Evolutionary conservation across 2,113 vertebrate genomes (phyloP).

Genomic region (Brienomyrus longianalis): DNA sequence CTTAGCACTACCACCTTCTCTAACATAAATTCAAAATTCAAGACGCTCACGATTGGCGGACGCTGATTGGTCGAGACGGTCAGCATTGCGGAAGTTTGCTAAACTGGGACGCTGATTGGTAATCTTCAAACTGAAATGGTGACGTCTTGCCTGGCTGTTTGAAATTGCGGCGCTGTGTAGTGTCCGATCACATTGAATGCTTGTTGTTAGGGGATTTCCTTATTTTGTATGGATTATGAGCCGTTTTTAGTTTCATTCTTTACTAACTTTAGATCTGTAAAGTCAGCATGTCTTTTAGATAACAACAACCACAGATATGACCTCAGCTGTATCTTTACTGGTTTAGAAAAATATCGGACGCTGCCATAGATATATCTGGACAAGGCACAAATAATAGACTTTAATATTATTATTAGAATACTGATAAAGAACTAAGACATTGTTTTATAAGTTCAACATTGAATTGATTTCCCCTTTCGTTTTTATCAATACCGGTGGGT

Average conservation of each 20-base stretch:
- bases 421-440: neutral
- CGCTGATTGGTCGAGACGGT: neutral
- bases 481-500: neutral
- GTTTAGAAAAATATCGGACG: neutral
- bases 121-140: slow-evolving; percentile 52
- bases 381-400: neutral
- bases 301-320: neutral
- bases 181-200: neutral
- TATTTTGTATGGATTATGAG: neutral
- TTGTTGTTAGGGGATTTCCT: no score
- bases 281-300: neutral
- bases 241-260: neutral
- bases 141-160: neutral
- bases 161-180: neutral
- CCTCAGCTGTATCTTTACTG: neutral
- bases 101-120: slow-evolving; percentile 50
- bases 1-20: neutral
- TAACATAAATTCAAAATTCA: slow-evolving; percentile 60
- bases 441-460: neutral
- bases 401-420: neutral
- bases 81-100: neutral
- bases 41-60: slow-evolving; percentile 30
- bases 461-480: neutral
- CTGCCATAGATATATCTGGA: neutral
- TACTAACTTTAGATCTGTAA: neutral